phyloP scores from a whole-genome alignment of 2,113 vertebrate species.

The Misgurnus anguillicaudatus region DNA sequence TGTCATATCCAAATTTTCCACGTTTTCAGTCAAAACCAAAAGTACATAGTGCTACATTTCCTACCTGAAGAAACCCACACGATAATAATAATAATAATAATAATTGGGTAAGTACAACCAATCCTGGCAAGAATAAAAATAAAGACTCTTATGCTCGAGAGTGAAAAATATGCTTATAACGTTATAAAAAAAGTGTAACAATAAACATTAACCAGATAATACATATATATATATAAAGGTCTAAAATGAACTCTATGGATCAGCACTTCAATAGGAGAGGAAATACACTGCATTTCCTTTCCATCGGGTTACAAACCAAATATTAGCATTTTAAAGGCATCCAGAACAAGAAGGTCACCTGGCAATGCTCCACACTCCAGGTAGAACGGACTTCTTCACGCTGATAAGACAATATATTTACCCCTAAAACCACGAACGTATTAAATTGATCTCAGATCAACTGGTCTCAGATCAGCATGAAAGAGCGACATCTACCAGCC shows the following conservation, averaged over 20 bases:
- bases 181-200: constrained; percentile 51
- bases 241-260: constrained; percentile 41
- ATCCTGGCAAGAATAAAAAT: constrained; percentile 36
- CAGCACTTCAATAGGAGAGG: constrained; percentile 53
- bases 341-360: background rate
- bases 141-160: background rate
- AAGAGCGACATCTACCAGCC: constrained; percentile 38
- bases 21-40: constrained; percentile 46
- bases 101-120: constrained; percentile 31
- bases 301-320: constrained; percentile 50
- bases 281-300: constrained; percentile 52
- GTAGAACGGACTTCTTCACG: background rate
- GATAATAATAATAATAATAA: background rate
- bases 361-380: constrained; percentile 1
- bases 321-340: constrained; percentile 2
- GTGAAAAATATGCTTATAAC: constrained; percentile 42
- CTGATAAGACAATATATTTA: background rate
- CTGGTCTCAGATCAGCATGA: constrained; percentile 48
- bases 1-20: constrained; percentile 58
- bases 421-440: background rate
- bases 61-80: constrained; percentile 45
- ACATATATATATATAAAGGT: constrained; percentile 51
- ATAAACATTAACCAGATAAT: constrained; percentile 57
- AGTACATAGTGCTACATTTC: constrained; percentile 31
- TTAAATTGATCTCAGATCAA: background rate